A percentile compares a stretch with the other conserved stretches of the same genome.
phyloP scores from a whole-genome alignment of 2,888 invertebrate species.

The Chymomyza procnemis region DNA sequence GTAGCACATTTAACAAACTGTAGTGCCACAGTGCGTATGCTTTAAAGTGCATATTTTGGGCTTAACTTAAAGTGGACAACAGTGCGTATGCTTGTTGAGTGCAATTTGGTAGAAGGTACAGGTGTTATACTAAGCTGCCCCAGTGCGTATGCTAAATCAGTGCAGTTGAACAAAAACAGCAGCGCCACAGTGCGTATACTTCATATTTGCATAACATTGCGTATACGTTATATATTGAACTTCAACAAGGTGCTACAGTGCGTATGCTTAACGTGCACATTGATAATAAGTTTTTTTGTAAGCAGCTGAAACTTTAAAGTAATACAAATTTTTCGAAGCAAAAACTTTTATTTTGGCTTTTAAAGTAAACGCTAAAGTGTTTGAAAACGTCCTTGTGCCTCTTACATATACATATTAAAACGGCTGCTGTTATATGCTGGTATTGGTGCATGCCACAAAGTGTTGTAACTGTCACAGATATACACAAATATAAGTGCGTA shows the following conservation, averaged over 20 bases:
- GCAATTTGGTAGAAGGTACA: too few relatives aligned
- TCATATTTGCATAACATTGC: neutral
- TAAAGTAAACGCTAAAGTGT: neutral
- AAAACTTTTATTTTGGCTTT: neutral
- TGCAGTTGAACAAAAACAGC: too few relatives aligned
- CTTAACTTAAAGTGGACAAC: too few relatives aligned
- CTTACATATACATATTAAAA: conserved; percentile 24
- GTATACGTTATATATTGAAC: neutral
- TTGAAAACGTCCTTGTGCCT: conserved; percentile 56
- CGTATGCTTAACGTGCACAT: conserved; percentile 39
- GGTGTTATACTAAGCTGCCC: too few relatives aligned
- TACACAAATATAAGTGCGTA: conserved; percentile 59
- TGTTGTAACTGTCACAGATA: conserved; percentile 10
- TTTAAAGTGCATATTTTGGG: neutral
- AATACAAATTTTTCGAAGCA: neutral
- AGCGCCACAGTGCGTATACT: too few relatives aligned
- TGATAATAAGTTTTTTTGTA: conserved; percentile 2
- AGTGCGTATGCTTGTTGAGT: too few relatives aligned
- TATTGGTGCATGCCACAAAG: neutral
- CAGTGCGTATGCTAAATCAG: too few relatives aligned
- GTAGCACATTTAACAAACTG: neutral
- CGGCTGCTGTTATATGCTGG: neutral
- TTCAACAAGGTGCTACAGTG: conserved; percentile 22
- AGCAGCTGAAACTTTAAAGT: neutral
- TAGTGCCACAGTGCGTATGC: neutral